Evolutionary conservation across 2,113 vertebrate species (phyloP).

Genomic region (Pachyramphus minor): DNA sequence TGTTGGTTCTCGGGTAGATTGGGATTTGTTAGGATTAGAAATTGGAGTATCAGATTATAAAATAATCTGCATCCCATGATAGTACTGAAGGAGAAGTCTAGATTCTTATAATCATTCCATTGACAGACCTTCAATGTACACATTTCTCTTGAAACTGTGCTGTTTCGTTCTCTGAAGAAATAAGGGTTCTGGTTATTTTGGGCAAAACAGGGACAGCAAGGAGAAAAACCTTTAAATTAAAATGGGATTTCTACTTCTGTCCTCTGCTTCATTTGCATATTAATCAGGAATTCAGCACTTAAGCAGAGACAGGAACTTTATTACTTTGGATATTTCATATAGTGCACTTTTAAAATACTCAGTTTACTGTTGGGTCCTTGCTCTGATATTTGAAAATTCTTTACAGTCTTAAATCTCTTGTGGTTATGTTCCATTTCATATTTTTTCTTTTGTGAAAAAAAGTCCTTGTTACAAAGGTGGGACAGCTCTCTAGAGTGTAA

Average conservation of each 20-base stretch:
- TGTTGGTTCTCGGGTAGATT: background rate
- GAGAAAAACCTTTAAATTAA: background rate
- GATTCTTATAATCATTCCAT: background rate
- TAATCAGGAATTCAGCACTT: background rate
- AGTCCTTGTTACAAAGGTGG: background rate
- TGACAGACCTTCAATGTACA: background rate
- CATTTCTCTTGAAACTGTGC: background rate
- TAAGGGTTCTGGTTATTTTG: background rate
- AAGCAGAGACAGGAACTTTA: background rate
- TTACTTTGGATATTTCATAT: background rate
- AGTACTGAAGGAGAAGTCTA: background rate
- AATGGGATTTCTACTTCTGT: background rate
- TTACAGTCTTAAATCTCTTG: background rate
- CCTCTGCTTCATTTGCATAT: background rate
- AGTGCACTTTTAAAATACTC: background rate
- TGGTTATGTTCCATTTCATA: slow-evolving; percentile 6
- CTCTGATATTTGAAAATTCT: background rate
- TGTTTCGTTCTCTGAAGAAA: background rate
- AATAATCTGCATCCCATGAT: background rate
- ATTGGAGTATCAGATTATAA: background rate
- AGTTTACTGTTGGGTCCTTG: background rate
- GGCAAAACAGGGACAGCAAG: background rate
- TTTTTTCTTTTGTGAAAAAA: background rate
- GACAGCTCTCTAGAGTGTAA: slow-evolving; percentile 42
- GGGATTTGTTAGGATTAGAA: background rate